Evolutionary conservation across 2,113 vertebrate species (phyloP), one percentile per base, ranked within the genome.

Genomic region (Anoura caudifer): DNA sequence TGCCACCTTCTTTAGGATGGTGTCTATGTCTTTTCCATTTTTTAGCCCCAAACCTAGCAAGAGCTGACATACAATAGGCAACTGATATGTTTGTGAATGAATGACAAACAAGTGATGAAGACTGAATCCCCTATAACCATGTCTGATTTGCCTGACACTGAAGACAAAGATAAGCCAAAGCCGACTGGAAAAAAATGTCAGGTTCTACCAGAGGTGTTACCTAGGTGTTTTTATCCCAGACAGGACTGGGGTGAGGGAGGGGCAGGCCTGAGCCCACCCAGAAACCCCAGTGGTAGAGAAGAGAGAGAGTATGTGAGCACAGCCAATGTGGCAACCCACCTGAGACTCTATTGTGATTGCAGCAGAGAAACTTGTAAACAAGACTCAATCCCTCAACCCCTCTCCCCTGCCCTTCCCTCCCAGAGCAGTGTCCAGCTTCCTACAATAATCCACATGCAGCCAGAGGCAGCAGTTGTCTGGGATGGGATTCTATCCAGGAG

Each of bases 361-460:
- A 65, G 63, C 79, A 82, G n/a, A 47, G 59, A 88, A 88, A 75
- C 26, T 15, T 6, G 11, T 72, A 79, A 91, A 90, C 36, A 77
- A 94, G 86, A 3, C 13, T 56, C 59, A 86, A 33, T 86, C 90
- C 73, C 1, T 0, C 26, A 88, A 4, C 1, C 26, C 47, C n/a
- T 76, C 54, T 84, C 36, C 69, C 88, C 63, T 16, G 3, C 50
- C 15, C 13, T 3, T 7, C 0, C n/a, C 45, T 14, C n/a, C 54
- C 41, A 61, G 33, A 43, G 20, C 61, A n/a, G 28, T 8, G 20
- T 24, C 59, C 24, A 33, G 72, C 70, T 91, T 69, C 69, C 89
- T 8, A 0, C 24, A 1, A 6, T 63, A 61, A 88, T 26, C 54
- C 36, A 9, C 7, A 3, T 2, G 45, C 63, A 75, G 7, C 7